These are phyloP conservation scores for Sturnus vulgaris DNA, from an alignment of 2,113 vertebrate genomes.

Conservation along the genomic window DNA sequence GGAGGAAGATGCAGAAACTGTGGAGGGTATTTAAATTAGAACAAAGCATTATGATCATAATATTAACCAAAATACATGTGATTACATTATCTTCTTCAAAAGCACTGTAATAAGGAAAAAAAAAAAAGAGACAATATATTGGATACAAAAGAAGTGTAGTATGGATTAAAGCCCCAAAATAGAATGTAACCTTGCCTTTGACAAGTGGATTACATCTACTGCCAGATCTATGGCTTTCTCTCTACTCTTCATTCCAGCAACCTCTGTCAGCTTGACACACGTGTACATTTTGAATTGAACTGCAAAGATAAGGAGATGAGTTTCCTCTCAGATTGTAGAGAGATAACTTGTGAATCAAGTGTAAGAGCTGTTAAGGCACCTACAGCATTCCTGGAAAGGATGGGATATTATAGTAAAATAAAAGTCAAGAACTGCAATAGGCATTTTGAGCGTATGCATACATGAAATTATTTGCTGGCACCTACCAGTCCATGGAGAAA, in stretches of 20 bases:
- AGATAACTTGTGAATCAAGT: neutral
- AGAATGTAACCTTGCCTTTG: neutral
- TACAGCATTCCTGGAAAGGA: neutral
- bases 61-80: neutral
- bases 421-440: neutral
- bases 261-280: neutral
- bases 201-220: neutral
- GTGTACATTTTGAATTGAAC: neutral
- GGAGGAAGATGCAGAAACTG: neutral
- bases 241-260: neutral
- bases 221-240: neutral
- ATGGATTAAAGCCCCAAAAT: neutral
- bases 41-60: neutral
- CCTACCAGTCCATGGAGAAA: neutral
- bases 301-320: neutral
- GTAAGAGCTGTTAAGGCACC: neutral
- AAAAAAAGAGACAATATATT: neutral
- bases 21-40: neutral
- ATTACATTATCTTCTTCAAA: neutral
- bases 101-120: neutral
- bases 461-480: neutral
- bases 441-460: neutral
- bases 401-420: neutral
- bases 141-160: neutral
- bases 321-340: constrained; percentile 5